These are phyloP conservation scores for Diplolepis rosae DNA, from an alignment of 2,888 invertebrate genomes.

Conservation along the genomic window DNA sequence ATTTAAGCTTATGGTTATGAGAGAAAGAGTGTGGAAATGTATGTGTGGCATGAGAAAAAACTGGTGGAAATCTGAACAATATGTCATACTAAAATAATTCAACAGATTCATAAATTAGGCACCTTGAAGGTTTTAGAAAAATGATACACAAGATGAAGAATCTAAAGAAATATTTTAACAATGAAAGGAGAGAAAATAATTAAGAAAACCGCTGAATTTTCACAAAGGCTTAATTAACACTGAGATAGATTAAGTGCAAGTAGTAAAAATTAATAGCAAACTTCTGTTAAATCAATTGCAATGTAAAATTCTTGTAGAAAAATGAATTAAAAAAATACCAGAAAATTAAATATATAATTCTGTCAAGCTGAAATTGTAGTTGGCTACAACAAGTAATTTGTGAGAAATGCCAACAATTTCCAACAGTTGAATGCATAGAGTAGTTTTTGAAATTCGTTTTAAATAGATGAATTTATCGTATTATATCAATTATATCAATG, in stretches of 20 bases:
- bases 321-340: neutral
- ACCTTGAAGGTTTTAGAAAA: no score
- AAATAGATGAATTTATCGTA: conserved; percentile 2
- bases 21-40: neutral
- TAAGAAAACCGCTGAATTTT: no score
- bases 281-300: conserved; percentile 23
- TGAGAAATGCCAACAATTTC: neutral
- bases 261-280: no score
- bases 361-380: neutral
- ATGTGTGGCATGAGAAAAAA: neutral
- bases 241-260: no score
- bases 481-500: neutral
- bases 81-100: neutral
- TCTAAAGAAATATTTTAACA: neutral
- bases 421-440: neutral
- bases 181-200: neutral
- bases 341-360: no score
- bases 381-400: neutral
- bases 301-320: neutral
- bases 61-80: neutral
- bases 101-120: no score
- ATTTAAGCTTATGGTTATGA: conserved; percentile 17
- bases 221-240: no score
- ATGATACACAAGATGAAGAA: no score
- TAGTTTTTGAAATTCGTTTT: conserved; percentile 16